Conservation (phyloP, 2,113 vertebrate species). For the Willisornis vidua region DNA sequence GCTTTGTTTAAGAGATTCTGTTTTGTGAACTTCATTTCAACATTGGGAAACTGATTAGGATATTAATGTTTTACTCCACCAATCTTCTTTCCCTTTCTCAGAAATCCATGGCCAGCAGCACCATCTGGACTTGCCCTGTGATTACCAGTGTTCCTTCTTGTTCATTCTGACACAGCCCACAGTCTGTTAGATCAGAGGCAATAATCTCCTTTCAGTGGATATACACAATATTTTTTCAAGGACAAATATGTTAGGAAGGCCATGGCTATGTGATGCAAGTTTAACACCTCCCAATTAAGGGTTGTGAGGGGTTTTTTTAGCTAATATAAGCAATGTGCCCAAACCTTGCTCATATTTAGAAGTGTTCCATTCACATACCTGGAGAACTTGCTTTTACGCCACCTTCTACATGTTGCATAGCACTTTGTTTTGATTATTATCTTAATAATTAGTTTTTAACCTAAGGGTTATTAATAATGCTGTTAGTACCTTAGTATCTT, state of each 20-base stretch:
- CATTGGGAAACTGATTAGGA: background rate
- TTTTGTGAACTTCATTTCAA: background rate
- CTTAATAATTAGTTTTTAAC: background rate
- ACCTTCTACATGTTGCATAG: background rate
- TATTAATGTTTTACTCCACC: background rate
- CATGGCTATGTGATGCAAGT: background rate
- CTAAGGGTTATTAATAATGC: background rate
- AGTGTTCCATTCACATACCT: background rate
- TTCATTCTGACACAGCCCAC: background rate
- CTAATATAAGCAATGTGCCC: background rate
- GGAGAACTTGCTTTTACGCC: background rate
- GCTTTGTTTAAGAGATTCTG: background rate
- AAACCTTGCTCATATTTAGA: background rate
- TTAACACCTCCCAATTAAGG: background rate
- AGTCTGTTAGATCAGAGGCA: background rate
- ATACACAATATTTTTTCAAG: background rate
- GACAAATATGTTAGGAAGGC: background rate
- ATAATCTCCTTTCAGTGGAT: background rate
- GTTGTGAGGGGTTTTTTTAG: background rate
- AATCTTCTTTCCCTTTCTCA: background rate
- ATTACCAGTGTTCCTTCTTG: rapidly evolving
- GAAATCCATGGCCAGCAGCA: background rate
- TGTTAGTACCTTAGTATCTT: background rate
- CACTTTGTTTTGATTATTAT: background rate
- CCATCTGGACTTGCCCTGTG: background rate